Percentiles rank a stretch among this genome's conserved stretches.
phyloP scores from a whole-genome alignment of 1,140 invertebrate genomes.

The Micrasema longulum region DNA sequence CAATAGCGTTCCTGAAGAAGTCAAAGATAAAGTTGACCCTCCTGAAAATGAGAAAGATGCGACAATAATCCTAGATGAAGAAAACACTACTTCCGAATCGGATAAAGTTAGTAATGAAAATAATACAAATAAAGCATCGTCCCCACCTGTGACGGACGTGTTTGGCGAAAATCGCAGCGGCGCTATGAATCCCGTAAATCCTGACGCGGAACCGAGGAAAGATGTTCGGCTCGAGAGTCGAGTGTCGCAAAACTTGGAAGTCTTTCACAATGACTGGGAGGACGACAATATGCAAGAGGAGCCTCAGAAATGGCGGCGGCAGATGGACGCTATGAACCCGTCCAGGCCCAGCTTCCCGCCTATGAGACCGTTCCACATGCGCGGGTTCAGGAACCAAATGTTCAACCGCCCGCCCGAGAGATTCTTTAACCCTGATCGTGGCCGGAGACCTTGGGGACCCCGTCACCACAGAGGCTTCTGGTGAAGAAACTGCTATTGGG shows the following conservation, averaged over 20 bases:
- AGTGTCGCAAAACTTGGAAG: background rate
- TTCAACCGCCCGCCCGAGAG: background rate
- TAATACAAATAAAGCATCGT: background rate
- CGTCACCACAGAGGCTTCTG: constrained; percentile 36
- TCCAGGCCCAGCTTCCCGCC: constrained; percentile 22
- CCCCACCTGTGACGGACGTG: background rate
- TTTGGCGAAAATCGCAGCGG: constrained; percentile 13
- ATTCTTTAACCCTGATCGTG: constrained; percentile 13
- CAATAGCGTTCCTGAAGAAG: constrained; percentile 9
- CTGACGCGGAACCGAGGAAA: constrained; percentile 12
- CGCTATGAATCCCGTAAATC: constrained; percentile 49
- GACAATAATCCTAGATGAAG: background rate
- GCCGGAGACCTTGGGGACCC: constrained; percentile 45
- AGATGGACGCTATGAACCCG: constrained; percentile 39
- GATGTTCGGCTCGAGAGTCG: too few relatives aligned
- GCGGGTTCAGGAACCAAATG: constrained; percentile 6
- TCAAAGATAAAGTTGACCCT: background rate
- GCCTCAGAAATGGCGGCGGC: constrained; percentile 11
- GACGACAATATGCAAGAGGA: constrained; percentile 35
- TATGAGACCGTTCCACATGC: background rate
- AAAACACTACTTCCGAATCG: background rate
- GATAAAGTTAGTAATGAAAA: background rate
- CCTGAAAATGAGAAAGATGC: background rate
- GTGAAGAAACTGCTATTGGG: constrained; percentile 32
- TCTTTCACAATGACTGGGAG: background rate